phyloP scores from a whole-genome alignment of 2,113 vertebrate species.

The Tor tambroides region DNA sequence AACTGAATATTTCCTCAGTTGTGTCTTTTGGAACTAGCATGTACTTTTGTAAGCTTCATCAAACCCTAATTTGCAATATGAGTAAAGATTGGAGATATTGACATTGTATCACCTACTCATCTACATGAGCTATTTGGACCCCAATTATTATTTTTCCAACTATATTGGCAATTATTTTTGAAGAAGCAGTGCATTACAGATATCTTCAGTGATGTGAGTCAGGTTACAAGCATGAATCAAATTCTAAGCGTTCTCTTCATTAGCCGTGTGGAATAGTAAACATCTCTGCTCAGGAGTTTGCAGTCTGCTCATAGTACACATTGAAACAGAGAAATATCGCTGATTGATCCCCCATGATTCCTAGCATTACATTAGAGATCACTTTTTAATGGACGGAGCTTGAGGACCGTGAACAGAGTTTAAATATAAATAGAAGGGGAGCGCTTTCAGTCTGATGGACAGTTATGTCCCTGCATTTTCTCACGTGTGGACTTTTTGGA shows the following conservation, averaged over 20 bases:
- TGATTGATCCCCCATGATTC: constrained; percentile 76
- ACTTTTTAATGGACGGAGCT: background rate
- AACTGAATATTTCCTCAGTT: background rate
- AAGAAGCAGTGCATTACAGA: background rate
- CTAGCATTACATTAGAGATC: background rate
- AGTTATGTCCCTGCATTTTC: background rate
- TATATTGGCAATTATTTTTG: constrained; percentile 4
- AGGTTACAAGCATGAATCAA: background rate
- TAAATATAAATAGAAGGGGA: background rate
- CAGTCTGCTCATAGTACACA: constrained; percentile 54
- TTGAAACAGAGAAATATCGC: constrained; percentile 63
- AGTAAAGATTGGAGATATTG: background rate
- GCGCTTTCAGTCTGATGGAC: background rate
- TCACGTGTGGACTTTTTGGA: constrained; percentile 41
- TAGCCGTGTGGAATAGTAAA: background rate
- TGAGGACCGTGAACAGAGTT: background rate
- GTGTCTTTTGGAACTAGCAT: background rate
- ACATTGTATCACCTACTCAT: background rate
- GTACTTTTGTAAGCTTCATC: background rate
- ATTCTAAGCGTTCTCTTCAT: background rate
- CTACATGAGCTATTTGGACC: background rate
- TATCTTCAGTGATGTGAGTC: constrained; percentile 3
- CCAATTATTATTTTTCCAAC: background rate
- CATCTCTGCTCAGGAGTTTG: constrained; percentile 2
- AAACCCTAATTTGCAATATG: background rate